Evolutionary conservation across 2,888 invertebrate genomes (phyloP).

Genomic region (Epinotia nisella): DNA sequence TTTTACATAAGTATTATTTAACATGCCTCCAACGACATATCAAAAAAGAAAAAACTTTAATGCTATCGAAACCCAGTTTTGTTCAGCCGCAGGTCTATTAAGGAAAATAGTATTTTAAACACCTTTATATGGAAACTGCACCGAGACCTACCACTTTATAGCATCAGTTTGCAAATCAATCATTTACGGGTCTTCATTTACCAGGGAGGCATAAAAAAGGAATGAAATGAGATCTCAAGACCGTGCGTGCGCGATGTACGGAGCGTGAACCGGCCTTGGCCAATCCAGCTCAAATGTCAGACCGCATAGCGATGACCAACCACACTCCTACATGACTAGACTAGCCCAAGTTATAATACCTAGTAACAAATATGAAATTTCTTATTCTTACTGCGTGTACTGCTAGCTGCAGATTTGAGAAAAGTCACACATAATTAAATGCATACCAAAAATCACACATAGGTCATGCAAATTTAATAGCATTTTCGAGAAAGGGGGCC

Average conservation of each 20-base stretch:
- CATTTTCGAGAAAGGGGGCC: too few species aligned
- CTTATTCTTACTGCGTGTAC: too few species aligned
- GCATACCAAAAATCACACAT: background rate
- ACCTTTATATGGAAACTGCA: too few species aligned
- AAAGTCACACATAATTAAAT: background rate
- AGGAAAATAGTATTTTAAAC: too few species aligned
- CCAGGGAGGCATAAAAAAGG: slow-evolving; percentile 3
- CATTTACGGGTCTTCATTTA: background rate
- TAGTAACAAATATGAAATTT: background rate
- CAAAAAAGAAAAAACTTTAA: too few species aligned
- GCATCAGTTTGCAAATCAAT: background rate
- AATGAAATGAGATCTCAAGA: slow-evolving; percentile 6
- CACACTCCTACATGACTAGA: slow-evolving; percentile 13
- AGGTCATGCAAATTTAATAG: too few species aligned
- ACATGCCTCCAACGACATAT: too few species aligned
- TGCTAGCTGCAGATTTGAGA: background rate
- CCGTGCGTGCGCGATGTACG: background rate
- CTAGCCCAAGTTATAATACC: background rate
- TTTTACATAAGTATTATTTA: too few species aligned
- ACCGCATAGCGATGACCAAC: slow-evolving; percentile 40
- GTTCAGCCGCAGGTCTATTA: too few species aligned
- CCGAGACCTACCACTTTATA: too few species aligned
- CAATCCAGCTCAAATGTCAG: slow-evolving; percentile 38
- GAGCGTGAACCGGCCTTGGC: slow-evolving; percentile 29
- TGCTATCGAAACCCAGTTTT: too few species aligned